A percentile compares a stretch with the other conserved stretches of the same genome.
Evolutionary conservation across 2,888 invertebrate genomes (phyloP).

Genomic region (Shargacucullia verbasci): DNA sequence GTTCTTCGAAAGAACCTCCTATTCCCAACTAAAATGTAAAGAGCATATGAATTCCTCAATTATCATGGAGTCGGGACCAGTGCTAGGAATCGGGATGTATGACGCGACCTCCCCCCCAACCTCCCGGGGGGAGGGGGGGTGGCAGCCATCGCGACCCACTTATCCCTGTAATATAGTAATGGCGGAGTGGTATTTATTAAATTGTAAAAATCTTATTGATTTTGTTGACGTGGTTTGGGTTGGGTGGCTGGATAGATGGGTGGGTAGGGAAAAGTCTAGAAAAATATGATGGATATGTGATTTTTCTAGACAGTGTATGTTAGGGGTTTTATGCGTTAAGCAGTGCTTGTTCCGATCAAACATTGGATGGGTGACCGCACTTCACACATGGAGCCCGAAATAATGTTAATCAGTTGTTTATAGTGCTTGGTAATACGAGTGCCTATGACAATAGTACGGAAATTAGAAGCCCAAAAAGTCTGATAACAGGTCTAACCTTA

Average conservation of each 20-base stretch:
- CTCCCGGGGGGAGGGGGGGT: constrained; percentile 49
- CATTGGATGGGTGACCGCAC: too few relatives aligned
- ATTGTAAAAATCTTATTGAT: constrained; percentile 65
- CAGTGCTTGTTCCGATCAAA: too few relatives aligned
- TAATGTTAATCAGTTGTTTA: too few relatives aligned
- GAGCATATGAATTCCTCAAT: constrained; percentile 57
- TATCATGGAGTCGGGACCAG: constrained; percentile 52
- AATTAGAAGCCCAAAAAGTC: too few relatives aligned
- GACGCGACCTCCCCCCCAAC: constrained; percentile 55
- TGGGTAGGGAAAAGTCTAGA: constrained; percentile 5
- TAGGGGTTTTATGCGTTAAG: too few relatives aligned
- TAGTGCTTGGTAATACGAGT: too few relatives aligned
- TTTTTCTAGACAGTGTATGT: constrained; percentile 34
- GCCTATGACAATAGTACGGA: too few relatives aligned
- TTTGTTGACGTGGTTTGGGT: constrained; percentile 28
- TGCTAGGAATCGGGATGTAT: constrained; percentile 74
- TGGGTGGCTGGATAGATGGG: constrained; percentile 23
- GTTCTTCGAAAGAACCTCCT: constrained; percentile 1
- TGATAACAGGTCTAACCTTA: too few relatives aligned
- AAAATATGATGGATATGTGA: background rate
- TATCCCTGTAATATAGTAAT: constrained; percentile 73
- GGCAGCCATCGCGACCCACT: constrained; percentile 72
- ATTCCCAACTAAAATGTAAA: constrained; percentile 44
- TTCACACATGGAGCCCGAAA: too few relatives aligned
- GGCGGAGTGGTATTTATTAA: constrained; percentile 63